Percentiles rank a stretch among this genome's conserved stretches.
Conservation (phyloP, 2,888 invertebrate species). For the Chloromyia formosa region DNA sequence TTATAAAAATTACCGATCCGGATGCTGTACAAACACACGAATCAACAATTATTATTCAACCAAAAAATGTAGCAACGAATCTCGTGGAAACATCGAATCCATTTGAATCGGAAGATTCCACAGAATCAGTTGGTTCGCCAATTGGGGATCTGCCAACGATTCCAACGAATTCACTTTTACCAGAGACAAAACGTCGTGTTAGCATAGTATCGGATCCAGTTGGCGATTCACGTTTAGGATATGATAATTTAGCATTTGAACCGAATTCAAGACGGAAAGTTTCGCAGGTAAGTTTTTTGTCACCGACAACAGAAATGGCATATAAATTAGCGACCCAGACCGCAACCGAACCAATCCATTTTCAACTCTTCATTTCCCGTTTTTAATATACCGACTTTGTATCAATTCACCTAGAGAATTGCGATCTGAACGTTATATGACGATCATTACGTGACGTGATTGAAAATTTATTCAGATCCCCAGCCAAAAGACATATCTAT, state of each 20-base stretch:
- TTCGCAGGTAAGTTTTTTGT: conserved; percentile 60
- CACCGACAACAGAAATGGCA: too few relatives aligned
- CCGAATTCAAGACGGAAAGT: conserved; percentile 66
- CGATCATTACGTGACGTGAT: too few relatives aligned
- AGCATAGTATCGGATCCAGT: conserved; percentile 71
- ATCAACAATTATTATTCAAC: conserved; percentile 15
- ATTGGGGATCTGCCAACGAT: conserved; percentile 1
- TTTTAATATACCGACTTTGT: too few relatives aligned
- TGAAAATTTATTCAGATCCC: too few relatives aligned
- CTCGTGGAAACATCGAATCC: background rate
- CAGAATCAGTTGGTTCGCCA: background rate
- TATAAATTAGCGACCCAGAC: background rate
- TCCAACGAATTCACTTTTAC: conserved; percentile 55
- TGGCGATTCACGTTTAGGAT: conserved; percentile 65
- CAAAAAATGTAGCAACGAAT: conserved; percentile 14
- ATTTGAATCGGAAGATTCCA: background rate
- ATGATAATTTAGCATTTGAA: conserved; percentile 74
- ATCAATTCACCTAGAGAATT: too few relatives aligned
- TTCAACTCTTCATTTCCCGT: too few relatives aligned
- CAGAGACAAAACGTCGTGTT: conserved; percentile 68
- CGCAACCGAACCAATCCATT: too few relatives aligned
- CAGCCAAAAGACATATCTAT: too few relatives aligned
- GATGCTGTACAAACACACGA: conserved; percentile 39
- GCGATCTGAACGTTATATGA: too few relatives aligned
- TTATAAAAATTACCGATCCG: conserved; percentile 40